A percentile compares a stretch with the other conserved stretches of the same genome.
These are phyloP conservation scores for Drosophila suboccidentalis DNA, from an alignment of 2,888 invertebrate species.

Conservation along the genomic window DNA sequence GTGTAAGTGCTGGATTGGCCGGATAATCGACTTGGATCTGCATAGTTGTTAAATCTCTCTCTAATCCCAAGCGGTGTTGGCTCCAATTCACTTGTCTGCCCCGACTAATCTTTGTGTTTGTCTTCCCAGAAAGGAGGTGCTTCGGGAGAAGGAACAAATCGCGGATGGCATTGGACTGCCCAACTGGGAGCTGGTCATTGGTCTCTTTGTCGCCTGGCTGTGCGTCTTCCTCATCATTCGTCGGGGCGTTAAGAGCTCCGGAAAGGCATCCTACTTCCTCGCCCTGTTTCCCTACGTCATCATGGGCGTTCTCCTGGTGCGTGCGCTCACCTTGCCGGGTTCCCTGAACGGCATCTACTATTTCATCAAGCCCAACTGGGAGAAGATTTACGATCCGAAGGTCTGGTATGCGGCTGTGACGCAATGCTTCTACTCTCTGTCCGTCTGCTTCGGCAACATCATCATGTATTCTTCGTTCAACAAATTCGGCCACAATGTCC, in stretches of 20 bases:
- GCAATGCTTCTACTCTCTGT: constrained; percentile 89
- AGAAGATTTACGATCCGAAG: constrained; percentile 87
- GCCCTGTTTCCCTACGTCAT: constrained; percentile 91
- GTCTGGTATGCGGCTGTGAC: constrained; percentile 89
- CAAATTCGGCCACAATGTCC: constrained; percentile 87
- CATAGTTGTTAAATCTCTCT: background rate
- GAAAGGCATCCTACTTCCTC: constrained; percentile 91
- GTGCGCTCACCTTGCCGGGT: constrained; percentile 88
- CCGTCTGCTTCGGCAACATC: constrained; percentile 88
- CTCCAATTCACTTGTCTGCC: background rate
- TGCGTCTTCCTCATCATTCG: constrained; percentile 87
- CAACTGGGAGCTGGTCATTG: constrained; percentile 87
- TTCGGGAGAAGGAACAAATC: constrained; percentile 86
- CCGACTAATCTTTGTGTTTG: background rate
- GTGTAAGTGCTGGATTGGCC: constrained; percentile 84
- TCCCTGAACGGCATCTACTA: constrained; percentile 88
- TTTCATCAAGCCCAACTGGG: constrained; percentile 89
- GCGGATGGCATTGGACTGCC: constrained; percentile 87
- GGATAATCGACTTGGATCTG: background rate
- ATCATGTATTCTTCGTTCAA: constrained; percentile 89
- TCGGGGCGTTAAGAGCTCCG: constrained; percentile 88
- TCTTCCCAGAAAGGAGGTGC: constrained; percentile 86
- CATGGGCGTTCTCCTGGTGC: constrained; percentile 88
- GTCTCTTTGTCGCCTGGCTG: constrained; percentile 87
- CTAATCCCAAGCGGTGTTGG: constrained; percentile 40